Evolutionary conservation across 2,797 vertebrate genomes (phyloP).

Genomic region (Malurus leucopterus): DNA sequence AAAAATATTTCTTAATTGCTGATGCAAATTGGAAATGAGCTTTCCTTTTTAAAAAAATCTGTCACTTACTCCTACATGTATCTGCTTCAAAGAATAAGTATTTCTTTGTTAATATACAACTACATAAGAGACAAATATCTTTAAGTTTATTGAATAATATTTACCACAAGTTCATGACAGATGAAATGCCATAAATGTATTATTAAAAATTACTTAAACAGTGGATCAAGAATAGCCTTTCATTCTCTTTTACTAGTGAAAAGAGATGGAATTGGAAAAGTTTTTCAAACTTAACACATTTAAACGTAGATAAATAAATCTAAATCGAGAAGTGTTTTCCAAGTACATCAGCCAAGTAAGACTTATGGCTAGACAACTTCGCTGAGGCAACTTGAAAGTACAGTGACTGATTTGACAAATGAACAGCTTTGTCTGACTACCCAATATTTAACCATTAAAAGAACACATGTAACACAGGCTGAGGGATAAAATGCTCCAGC

Average conservation of each 20-base stretch:
- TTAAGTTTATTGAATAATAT: neutral
- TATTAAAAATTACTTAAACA: neutral
- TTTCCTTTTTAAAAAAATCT: neutral
- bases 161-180: neutral
- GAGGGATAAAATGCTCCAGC: neutral
- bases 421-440: neutral
- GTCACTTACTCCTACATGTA: neutral
- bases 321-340: neutral
- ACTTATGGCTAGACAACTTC: neutral
- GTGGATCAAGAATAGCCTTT: neutral
- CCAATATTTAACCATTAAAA: neutral
- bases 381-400: neutral
- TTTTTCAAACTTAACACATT: neutral
- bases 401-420: neutral
- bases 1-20: neutral
- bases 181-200: neutral
- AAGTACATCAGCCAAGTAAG: neutral
- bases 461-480: neutral
- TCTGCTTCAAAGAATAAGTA: neutral
- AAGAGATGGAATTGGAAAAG: neutral
- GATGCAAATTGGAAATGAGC: neutral
- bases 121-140: neutral
- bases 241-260: neutral
- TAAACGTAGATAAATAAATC: neutral
- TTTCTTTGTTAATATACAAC: neutral